Percentiles rank a stretch among this genome's conserved stretches.
Conservation (phyloP, 1,140 invertebrate genomes). For the Phenacoccus solenopsis region DNA sequence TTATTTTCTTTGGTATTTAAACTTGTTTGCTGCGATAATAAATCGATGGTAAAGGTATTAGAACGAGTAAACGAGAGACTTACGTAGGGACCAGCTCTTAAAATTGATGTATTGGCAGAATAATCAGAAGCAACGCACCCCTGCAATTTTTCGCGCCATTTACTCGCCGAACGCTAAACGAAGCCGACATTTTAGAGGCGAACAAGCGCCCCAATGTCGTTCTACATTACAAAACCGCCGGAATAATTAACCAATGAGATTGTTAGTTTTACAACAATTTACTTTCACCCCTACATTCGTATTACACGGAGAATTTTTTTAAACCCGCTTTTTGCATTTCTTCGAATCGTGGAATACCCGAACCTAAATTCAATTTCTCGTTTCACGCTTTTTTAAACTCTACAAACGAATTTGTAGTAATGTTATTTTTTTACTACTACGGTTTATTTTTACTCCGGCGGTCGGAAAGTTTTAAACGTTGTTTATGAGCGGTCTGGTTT, state of each 20-base stretch:
- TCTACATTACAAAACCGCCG: slow-evolving; percentile 15
- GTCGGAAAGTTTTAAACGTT: not conserved
- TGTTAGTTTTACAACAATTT: slow-evolving; percentile 12
- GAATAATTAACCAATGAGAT: slow-evolving; percentile 17
- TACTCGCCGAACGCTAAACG: not conserved
- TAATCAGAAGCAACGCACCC: slow-evolving; percentile 11
- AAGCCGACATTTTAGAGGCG: slow-evolving; percentile 1
- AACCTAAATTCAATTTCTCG: not conserved
- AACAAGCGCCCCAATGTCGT: slow-evolving; percentile 12
- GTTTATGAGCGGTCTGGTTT: not conserved
- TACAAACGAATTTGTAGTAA: not conserved
- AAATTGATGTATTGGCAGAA: slow-evolving; percentile 16
- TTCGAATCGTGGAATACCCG: not conserved
- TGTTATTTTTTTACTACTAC: not conserved
- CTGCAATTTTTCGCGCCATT: slow-evolving; percentile 17
- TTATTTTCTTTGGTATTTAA: slow-evolving; percentile 3
- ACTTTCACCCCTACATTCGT: slow-evolving; percentile 13
- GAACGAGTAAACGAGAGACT: slow-evolving; percentile 11
- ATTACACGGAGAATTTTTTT: slow-evolving; percentile 2
- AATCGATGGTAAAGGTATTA: slow-evolving; percentile 12
- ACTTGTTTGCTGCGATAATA: slow-evolving; percentile 9
- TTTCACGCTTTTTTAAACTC: not conserved
- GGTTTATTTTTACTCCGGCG: too few relatives aligned
- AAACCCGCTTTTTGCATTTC: not conserved
- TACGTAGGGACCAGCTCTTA: slow-evolving; percentile 8